Base-by-base conservation (phyloP, 2,888 invertebrate genomes). In the Flabesymbios commensalis region DNA sequence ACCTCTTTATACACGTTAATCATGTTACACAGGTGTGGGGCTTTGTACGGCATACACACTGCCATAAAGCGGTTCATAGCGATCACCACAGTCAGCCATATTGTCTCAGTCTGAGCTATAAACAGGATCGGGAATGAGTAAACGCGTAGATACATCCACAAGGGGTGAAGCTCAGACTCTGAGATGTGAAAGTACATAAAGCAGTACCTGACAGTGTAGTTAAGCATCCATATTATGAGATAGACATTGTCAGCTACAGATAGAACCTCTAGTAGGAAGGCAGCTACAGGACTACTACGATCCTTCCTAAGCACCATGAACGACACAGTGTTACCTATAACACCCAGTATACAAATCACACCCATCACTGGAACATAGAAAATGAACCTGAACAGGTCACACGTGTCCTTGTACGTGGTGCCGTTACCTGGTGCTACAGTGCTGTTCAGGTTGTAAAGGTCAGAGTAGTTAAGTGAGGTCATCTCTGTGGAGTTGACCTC, bases 41-140 rank as follows among this genome's bases (percentile, higher is more conserved):
- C 70, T 14, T 53, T 41, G 65, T 70, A 70, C 2, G 70, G 70
- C 36, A 67, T 4, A 41, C 70, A 70, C 24, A 70, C 67, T 14
- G 70, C 70, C 59, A 70, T 64, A 60, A 60, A 70, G 55, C 70
- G 70, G 56, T 70, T 70, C 32, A 70, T 49, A 2, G 70, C 70
- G 7, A 70, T 63, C 32, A 68, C 63, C 7, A 70, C 70, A 0
- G 68, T 68, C 32, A 66, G 52, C 70, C 70, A 70, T 43, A 70
- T 70, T 31, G 70, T 70, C 41, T 58, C 59, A 10, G 61, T 66
- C 53, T 69, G 70, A 1, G 70, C 68, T 56, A 69, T 69, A 53
- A 67, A 69, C 39, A 69, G 54, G 2, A 69, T 26, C 0, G 70
- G 70, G 61, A 69, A 69, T 14, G 70, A 56, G 54, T 56, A 61